Evolutionary conservation across 2,113 vertebrate genomes (phyloP).

Genomic region (Sturnus vulgaris): DNA sequence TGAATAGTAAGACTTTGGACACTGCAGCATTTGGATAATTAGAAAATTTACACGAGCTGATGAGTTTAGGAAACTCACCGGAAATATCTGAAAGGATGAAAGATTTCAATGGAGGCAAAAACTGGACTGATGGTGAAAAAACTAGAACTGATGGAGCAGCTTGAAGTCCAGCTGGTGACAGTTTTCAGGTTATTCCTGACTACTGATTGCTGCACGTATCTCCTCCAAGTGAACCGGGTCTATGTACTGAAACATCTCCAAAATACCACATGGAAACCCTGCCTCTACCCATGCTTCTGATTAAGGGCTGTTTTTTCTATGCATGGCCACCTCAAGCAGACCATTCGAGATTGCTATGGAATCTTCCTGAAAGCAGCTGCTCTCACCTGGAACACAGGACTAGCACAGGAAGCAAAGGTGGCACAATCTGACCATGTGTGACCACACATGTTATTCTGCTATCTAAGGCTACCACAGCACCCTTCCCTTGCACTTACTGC

Average conservation of each 20-base stretch:
- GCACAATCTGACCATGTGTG: not conserved
- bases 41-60: not conserved
- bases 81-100: not conserved
- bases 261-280: not conserved
- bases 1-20: not conserved
- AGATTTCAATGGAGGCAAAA: not conserved
- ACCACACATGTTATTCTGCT: not conserved
- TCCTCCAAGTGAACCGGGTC: not conserved
- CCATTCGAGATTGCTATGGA: not conserved
- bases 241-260: not conserved
- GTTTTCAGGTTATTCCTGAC: not conserved
- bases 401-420: not conserved
- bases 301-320: not conserved
- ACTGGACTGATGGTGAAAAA: not conserved
- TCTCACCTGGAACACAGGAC: not conserved
- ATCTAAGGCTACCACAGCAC: not conserved
- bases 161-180: not conserved
- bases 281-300: not conserved
- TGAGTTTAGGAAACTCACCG: not conserved
- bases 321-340: not conserved
- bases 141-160: not conserved
- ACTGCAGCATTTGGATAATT: not conserved
- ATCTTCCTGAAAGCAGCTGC: not conserved
- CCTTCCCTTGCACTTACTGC: not conserved
- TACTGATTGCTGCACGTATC: fast-evolving